A percentile compares a stretch with the other conserved stretches of the same genome.
phyloP scores from a whole-genome alignment of 2,888 invertebrate species.

The Lasioglossum leucozonium region DNA sequence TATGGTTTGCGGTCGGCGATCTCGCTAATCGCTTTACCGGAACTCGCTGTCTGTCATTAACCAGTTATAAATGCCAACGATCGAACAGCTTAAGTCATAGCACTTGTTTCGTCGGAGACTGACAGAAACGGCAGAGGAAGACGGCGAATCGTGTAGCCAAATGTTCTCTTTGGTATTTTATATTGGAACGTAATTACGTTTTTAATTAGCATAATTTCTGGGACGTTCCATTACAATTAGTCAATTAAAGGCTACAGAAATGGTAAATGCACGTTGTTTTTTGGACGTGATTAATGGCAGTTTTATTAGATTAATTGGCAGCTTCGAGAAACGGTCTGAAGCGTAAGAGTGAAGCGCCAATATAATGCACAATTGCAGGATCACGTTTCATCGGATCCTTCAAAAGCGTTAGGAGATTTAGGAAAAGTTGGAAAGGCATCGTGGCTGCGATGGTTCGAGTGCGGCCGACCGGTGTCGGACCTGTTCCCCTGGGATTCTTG shows the following conservation, averaged over 20 bases:
- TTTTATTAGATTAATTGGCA: no score
- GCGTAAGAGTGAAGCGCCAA: not conserved
- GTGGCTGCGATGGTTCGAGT: not conserved
- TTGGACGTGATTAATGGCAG: not conserved
- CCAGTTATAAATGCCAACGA: conserved; percentile 5
- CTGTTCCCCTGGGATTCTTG: not conserved
- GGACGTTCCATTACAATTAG: not conserved
- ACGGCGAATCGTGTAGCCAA: not conserved
- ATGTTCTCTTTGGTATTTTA: not conserved
- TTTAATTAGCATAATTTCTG: not conserved
- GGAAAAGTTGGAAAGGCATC: not conserved
- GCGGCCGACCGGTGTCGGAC: not conserved
- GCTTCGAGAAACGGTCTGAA: not conserved
- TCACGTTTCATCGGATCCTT: not conserved
- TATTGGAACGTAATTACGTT: not conserved
- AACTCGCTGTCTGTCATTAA: not conserved
- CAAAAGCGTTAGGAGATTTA: not conserved
- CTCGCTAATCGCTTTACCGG: conserved; percentile 1
- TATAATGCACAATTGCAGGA: not conserved
- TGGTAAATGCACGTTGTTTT: not conserved
- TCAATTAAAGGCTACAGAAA: no score
- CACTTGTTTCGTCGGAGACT: not conserved
- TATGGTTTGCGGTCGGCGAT: not conserved
- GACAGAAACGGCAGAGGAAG: not conserved
- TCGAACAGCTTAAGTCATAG: not conserved